Percentiles rank a stretch among this genome's conserved stretches.
phyloP scores from a whole-genome alignment of 2,888 invertebrate genomes.

The Nomada hirtipes region DNA sequence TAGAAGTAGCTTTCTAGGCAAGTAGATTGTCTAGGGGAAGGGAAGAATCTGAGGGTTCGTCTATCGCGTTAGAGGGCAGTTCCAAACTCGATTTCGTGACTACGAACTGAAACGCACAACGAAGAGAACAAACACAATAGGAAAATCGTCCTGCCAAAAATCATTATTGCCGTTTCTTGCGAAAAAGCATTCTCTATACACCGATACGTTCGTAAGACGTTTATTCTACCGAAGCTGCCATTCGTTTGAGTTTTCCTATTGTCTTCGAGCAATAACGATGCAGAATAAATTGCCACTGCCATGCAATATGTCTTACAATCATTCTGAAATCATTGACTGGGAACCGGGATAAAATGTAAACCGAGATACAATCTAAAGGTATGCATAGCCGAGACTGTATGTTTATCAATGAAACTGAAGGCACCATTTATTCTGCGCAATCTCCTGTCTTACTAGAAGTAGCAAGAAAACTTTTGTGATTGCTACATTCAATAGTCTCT shows the following conservation, averaged over 20 bases:
- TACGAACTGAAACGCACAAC: slow-evolving; percentile 65
- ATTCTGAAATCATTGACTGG: slow-evolving; percentile 20
- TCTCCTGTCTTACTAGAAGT: slow-evolving; percentile 39
- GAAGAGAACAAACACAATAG: slow-evolving; percentile 55
- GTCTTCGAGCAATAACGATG: slow-evolving; percentile 26
- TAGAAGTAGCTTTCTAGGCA: slow-evolving; percentile 44
- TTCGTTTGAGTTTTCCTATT: slow-evolving; percentile 46
- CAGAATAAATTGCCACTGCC: slow-evolving; percentile 53
- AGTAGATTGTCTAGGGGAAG: slow-evolving; percentile 24
- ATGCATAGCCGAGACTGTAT: slow-evolving; percentile 57
- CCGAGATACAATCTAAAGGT: slow-evolving; percentile 24
- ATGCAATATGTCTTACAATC: slow-evolving; percentile 45
- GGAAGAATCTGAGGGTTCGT: slow-evolving; percentile 23
- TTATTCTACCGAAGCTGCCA: slow-evolving; percentile 55
- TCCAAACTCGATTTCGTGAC: slow-evolving; percentile 40
- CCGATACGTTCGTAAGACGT: slow-evolving; percentile 27
- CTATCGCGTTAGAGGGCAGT: slow-evolving; percentile 33
- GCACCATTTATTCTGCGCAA: slow-evolving; percentile 34
- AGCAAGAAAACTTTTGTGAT: slow-evolving; percentile 37
- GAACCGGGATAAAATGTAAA: slow-evolving; percentile 14
- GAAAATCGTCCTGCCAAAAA: slow-evolving; percentile 50
- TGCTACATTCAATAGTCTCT: slow-evolving; percentile 44
- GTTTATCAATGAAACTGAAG: slow-evolving; percentile 38
- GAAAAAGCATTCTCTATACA: slow-evolving; percentile 4
- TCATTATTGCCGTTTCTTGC: slow-evolving; percentile 18